Percentiles rank a stretch among this genome's conserved stretches.
phyloP scores from a whole-genome alignment of 2,797 vertebrate species.

The Semotilus atromaculatus region DNA sequence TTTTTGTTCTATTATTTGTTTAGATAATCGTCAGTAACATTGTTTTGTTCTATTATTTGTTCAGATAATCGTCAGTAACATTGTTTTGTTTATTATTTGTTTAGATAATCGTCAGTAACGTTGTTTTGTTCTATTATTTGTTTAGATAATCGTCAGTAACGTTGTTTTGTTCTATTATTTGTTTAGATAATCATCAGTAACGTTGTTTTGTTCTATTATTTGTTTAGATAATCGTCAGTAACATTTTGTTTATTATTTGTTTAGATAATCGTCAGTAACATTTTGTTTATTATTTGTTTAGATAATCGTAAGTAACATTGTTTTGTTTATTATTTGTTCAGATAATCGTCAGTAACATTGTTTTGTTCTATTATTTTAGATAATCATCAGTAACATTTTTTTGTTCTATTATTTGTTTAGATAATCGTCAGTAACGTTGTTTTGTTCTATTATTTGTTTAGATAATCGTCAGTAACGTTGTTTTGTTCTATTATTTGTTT shows the following conservation, averaged over 20 bases:
- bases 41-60: not conserved
- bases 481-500: too few species aligned
- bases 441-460: not conserved
- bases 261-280: not conserved
- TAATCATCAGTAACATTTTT: not conserved
- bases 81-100: not conserved
- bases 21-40: not conserved
- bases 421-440: too few species aligned
- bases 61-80: too few species aligned
- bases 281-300: not conserved
- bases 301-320: too few species aligned
- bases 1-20: too few species aligned
- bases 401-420: too few species aligned
- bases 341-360: not conserved
- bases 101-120: not conserved
- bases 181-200: too few species aligned
- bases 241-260: too few species aligned
- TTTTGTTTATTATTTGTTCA: not conserved
- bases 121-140: too few species aligned
- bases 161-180: not conserved
- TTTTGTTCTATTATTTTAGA: too few species aligned
- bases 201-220: not conserved
- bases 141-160: not conserved
- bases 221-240: not conserved
- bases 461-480: not conserved